Evolutionary conservation across 2,888 invertebrate genomes (phyloP).

Genomic region (Cheilosia scutellata): DNA sequence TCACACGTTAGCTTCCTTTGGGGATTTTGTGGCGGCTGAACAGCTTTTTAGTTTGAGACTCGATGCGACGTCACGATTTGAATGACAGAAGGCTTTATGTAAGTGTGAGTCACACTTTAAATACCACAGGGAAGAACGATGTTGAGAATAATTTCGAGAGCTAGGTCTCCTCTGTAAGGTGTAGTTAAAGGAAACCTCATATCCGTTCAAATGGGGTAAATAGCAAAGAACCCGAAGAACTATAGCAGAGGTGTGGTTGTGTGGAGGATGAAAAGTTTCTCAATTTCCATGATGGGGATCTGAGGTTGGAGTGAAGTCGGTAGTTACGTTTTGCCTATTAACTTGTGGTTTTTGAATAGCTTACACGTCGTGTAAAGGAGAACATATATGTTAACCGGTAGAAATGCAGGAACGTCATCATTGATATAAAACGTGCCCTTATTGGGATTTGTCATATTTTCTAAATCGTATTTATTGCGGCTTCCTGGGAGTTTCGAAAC

Average conservation of each 20-base stretch:
- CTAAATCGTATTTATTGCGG: too few relatives aligned
- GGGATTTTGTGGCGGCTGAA: conserved; percentile 14
- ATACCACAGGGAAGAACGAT: conserved; percentile 11
- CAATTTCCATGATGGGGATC: conserved; percentile 17
- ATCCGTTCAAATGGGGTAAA: not conserved
- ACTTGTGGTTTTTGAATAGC: conserved; percentile 18
- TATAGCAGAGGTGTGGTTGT: conserved; percentile 11
- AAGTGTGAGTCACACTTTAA: conserved; percentile 31
- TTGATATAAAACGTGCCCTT: too few relatives aligned
- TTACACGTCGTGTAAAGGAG: not conserved
- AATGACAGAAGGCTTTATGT: conserved; percentile 30
- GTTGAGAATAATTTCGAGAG: conserved; percentile 53
- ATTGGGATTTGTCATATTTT: too few relatives aligned
- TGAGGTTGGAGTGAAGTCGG: not conserved
- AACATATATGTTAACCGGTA: not conserved
- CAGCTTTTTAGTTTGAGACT: conserved; percentile 12
- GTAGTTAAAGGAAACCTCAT: not conserved
- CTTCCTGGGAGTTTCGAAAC: too few relatives aligned
- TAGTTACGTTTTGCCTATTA: conserved; percentile 2
- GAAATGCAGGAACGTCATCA: not conserved
- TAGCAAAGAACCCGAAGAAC: not conserved
- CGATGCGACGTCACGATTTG: conserved; percentile 23
- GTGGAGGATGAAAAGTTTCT: conserved; percentile 26
- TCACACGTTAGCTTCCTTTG: conserved; percentile 31
- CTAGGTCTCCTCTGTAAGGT: not conserved